These are phyloP conservation scores for Thalassoma bifasciatum DNA, from an alignment of 2,113 vertebrate species.

Conservation along the genomic window DNA sequence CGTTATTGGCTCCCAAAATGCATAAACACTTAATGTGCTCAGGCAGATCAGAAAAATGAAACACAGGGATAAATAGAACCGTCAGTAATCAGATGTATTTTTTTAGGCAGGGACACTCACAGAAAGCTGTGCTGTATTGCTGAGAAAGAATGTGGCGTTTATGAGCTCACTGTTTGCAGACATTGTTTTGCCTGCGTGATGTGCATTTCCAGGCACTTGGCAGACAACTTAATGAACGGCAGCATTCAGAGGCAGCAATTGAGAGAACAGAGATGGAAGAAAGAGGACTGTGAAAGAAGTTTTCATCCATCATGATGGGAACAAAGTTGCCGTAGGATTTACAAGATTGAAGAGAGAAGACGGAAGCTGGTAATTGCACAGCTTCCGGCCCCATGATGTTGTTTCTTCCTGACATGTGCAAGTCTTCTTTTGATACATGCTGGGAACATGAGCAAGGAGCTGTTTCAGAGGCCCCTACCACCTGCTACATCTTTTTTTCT, in stretches of 20 bases:
- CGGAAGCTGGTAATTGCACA: constrained; percentile 70
- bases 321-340: constrained; percentile 64
- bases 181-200: constrained; percentile 52
- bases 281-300: constrained; percentile 37
- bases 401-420: constrained; percentile 64
- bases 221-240: constrained; percentile 46
- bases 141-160: constrained; percentile 38
- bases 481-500: constrained; percentile 45
- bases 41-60: constrained; percentile 22
- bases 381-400: constrained; percentile 60
- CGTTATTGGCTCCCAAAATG: constrained; percentile 1
- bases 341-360: constrained; percentile 44
- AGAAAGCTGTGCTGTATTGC: constrained; percentile 27
- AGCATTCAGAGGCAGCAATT: constrained; percentile 53
- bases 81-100: constrained; percentile 23
- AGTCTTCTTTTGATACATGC: constrained; percentile 55
- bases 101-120: constrained; percentile 10
- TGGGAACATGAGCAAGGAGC: constrained; percentile 54
- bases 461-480: neutral
- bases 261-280: constrained; percentile 50
- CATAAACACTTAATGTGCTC: constrained; percentile 12
- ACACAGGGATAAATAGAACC: constrained; percentile 19
- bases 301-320: constrained; percentile 47
- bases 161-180: constrained; percentile 55
- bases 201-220: constrained; percentile 52